A percentile compares a stretch with the other conserved stretches of the same genome.
Evolutionary conservation across 2,113 vertebrate genomes (phyloP).

Genomic region (Dasyurus viverrinus): DNA sequence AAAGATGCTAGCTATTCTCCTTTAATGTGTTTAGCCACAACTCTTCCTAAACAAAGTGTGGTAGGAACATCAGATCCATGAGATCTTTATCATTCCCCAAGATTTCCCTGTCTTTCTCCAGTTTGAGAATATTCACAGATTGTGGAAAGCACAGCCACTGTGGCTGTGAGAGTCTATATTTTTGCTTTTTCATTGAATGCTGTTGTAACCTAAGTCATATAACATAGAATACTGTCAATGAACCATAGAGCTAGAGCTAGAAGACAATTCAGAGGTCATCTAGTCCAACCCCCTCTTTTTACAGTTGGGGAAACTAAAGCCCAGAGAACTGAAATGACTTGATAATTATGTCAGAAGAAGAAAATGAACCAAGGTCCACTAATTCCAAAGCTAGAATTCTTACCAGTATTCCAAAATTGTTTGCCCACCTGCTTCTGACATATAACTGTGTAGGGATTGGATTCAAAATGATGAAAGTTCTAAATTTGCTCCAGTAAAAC

Average conservation of each 20-base stretch:
- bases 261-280: background rate
- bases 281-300: background rate
- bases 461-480: background rate
- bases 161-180: background rate
- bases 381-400: background rate
- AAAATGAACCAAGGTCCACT: background rate
- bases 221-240: background rate
- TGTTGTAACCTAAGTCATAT: background rate
- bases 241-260: background rate
- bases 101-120: background rate
- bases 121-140: background rate
- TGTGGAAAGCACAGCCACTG: background rate
- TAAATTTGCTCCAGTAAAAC: background rate
- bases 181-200: background rate
- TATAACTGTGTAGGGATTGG: background rate
- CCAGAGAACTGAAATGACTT: background rate
- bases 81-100: background rate
- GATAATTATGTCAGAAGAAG: background rate
- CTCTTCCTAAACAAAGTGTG: background rate
- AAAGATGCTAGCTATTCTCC: background rate
- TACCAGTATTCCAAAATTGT: background rate
- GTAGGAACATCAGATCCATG: background rate
- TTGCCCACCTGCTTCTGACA: background rate
- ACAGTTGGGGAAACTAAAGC: background rate
- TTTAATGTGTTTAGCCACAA: background rate